Conservation (phyloP, 1,140 invertebrate species). For the Drosophila paulistorum region DNA sequence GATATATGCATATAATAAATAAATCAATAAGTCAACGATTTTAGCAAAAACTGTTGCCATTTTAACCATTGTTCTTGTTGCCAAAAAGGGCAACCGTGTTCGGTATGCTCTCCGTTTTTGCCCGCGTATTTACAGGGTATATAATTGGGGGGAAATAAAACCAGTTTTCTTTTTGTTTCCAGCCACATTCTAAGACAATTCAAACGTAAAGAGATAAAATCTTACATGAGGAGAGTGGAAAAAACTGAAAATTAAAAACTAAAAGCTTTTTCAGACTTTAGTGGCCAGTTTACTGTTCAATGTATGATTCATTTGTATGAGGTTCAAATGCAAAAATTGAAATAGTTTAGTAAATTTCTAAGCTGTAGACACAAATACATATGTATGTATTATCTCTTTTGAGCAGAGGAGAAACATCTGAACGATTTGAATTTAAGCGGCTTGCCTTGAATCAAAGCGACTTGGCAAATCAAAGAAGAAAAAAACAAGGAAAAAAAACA, state of each 20-base stretch:
- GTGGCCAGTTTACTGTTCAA: background rate
- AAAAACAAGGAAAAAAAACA: background rate
- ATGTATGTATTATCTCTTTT: background rate
- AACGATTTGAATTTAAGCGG: background rate
- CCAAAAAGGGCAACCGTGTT: too few species aligned
- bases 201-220: background rate
- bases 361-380: background rate
- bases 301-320: background rate
- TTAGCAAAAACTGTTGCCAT: too few species aligned
- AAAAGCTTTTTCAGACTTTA: constrained; percentile 2
- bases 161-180: background rate
- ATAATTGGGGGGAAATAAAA: background rate
- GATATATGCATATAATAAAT: too few species aligned
- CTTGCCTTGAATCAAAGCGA: background rate
- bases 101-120: too few species aligned
- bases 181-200: background rate
- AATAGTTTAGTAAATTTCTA: background rate
- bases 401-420: background rate
- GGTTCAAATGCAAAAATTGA: background rate
- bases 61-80: too few species aligned
- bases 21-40: too few species aligned
- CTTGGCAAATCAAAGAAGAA: background rate
- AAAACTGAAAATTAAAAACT: background rate
- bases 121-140: background rate
- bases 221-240: background rate